These are phyloP conservation scores for Psix sp. DNA, from an alignment of 1,140 invertebrate genomes.

Conservation along the genomic window DNA sequence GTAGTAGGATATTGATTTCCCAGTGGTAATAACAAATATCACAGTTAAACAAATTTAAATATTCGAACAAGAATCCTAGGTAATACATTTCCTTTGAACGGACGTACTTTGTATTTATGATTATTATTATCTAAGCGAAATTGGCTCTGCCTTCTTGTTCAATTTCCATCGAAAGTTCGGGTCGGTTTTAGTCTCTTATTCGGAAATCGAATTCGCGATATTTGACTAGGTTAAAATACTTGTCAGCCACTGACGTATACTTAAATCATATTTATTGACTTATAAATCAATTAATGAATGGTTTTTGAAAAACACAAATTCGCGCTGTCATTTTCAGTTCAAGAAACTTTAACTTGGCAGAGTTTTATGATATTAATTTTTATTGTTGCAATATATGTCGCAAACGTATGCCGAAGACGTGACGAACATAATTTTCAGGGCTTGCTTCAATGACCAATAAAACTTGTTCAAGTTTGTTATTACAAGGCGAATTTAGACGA, in stretches of 20 bases:
- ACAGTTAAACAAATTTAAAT: slow-evolving; percentile 22
- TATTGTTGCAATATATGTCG: slow-evolving; percentile 33
- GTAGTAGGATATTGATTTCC: slow-evolving; percentile 29
- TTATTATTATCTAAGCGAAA: slow-evolving; percentile 65
- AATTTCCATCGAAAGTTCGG: slow-evolving; percentile 20
- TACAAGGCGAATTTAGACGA: slow-evolving; percentile 20
- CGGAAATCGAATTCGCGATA: slow-evolving; percentile 32
- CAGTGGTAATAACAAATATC: slow-evolving; percentile 29
- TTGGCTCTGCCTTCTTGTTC: slow-evolving; percentile 52
- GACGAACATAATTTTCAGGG: slow-evolving; percentile 21
- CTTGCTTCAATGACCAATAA: slow-evolving; percentile 22
- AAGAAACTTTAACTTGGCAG: too few species aligned
- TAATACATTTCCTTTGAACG: slow-evolving; percentile 54
- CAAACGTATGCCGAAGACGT: slow-evolving; percentile 26
- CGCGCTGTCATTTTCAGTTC: too few species aligned
- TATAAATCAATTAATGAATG: too few species aligned
- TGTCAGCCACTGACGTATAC: slow-evolving; percentile 6
- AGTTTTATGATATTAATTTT: slow-evolving; percentile 23
- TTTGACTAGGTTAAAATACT: slow-evolving; percentile 13
- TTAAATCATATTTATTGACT: too few species aligned
- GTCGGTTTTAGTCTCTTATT: slow-evolving; percentile 1
- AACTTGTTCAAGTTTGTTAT: slow-evolving; percentile 34
- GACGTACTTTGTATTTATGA: slow-evolving; percentile 64
- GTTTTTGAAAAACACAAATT: too few species aligned
- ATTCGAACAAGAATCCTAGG: slow-evolving; percentile 53